These are phyloP conservation scores for Drosophila nigrodunni DNA, from an alignment of 1,140 invertebrate species.

Conservation along the genomic window DNA sequence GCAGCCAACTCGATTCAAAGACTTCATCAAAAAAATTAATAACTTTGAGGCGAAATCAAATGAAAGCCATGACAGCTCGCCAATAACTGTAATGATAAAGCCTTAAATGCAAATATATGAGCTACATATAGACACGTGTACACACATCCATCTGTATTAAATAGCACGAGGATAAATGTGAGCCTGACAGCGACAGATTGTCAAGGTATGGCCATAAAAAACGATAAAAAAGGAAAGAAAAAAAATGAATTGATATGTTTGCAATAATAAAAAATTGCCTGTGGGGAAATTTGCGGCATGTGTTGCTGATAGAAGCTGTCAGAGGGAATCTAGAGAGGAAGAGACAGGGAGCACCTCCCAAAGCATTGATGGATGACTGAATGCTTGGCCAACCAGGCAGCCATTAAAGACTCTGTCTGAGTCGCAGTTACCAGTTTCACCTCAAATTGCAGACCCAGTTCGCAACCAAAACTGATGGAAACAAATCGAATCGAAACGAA, in stretches of 20 bases:
- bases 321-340: background rate
- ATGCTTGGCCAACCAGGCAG: slow-evolving; percentile 15
- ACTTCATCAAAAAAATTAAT: background rate
- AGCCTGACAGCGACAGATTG: slow-evolving; percentile 20
- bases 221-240: too few species aligned
- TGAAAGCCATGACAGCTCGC: background rate
- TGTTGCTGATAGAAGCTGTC: slow-evolving; percentile 46
- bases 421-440: too few species aligned
- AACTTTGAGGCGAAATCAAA: background rate
- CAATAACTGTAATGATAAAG: slow-evolving; percentile 9
- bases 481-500: slow-evolving; percentile 5
- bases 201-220: slow-evolving; percentile 23
- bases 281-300: slow-evolving; percentile 15
- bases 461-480: background rate
- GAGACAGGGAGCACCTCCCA: background rate
- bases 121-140: background rate
- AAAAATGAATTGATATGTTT: slow-evolving; percentile 37
- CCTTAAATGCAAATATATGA: slow-evolving; percentile 16
- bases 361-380: slow-evolving; percentile 45
- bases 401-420: slow-evolving; percentile 5
- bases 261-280: slow-evolving; percentile 28
- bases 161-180: background rate
- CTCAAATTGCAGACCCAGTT: background rate
- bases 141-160: too few species aligned
- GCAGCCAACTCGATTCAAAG: too few species aligned